Conservation (phyloP, 2,797 vertebrate species). For the Pithecia hirsuta region DNA sequence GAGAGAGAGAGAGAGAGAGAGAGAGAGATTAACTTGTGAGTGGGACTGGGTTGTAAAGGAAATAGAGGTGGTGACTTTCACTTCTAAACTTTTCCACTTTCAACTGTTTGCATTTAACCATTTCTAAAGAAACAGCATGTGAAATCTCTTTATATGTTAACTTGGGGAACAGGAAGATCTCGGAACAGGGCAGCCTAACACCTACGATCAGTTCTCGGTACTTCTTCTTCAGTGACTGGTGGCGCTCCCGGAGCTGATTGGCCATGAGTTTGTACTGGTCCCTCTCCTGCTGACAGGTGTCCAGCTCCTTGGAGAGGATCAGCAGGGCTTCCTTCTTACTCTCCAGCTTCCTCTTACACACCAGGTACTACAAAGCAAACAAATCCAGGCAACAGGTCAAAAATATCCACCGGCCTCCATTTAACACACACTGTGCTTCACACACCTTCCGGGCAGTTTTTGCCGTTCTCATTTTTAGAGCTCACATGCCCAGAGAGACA, state of each 20-base stretch:
- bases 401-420: accelerated
- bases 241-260: conserved; percentile 95
- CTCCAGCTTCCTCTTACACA: conserved; percentile 96
- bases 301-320: conserved; percentile 98
- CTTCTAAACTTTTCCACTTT: neutral
- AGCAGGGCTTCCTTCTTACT: conserved; percentile 98
- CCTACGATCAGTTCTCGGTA: conserved; percentile 96
- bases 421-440: accelerated
- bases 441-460: neutral
- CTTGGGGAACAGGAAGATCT: neutral
- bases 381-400: neutral
- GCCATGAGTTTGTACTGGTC: conserved; percentile 99
- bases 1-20: accelerated
- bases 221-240: conserved; percentile 97
- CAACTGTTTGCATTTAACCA: neutral
- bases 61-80: neutral
- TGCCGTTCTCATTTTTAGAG: neutral
- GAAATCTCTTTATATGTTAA: neutral
- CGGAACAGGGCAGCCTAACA: neutral
- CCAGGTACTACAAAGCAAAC: conserved; percentile 89
- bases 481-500: neutral
- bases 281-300: conserved; percentile 96
- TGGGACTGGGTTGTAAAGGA: no score
- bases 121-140: neutral
- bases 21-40: neutral